phyloP scores from a whole-genome alignment of 1,140 invertebrate genomes.

The Drosophila tsacasi region DNA sequence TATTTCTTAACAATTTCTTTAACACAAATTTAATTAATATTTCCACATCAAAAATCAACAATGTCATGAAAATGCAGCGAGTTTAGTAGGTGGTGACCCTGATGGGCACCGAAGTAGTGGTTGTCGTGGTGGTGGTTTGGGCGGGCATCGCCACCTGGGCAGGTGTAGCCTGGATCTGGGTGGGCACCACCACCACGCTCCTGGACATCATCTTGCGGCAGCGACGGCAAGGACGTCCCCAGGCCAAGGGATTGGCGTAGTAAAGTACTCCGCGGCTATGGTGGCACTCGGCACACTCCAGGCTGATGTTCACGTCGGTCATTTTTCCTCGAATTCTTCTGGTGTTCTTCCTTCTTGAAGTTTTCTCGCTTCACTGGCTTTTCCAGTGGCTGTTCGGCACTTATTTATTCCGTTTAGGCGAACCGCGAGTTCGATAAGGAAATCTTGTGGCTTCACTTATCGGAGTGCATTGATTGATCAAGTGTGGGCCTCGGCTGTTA shows the following conservation, averaged over 20 bases:
- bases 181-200: constrained; percentile 7
- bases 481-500: not conserved
- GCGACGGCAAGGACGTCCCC: constrained; percentile 56
- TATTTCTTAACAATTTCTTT: not conserved
- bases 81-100: constrained; percentile 4
- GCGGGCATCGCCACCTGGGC: constrained; percentile 8
- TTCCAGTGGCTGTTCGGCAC: not conserved
- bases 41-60: not conserved
- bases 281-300: constrained; percentile 58
- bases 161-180: not conserved
- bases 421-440: not conserved
- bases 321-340: constrained; percentile 12
- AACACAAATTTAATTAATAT: not conserved
- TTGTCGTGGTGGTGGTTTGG: constrained; percentile 29
- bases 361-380: constrained; percentile 8
- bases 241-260: constrained; percentile 37
- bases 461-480: constrained; percentile 6
- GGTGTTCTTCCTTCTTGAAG: constrained; percentile 1
- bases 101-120: constrained; percentile 7
- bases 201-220: constrained; percentile 61
- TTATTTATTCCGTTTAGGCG: constrained; percentile 3
- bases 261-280: constrained; percentile 49
- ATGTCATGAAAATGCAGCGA: too few species aligned
- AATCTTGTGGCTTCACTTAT: constrained; percentile 1
- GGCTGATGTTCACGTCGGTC: constrained; percentile 33